Evolutionary conservation across 1,140 invertebrate genomes (phyloP).

Genomic region (Macrobrachium nipponense): DNA sequence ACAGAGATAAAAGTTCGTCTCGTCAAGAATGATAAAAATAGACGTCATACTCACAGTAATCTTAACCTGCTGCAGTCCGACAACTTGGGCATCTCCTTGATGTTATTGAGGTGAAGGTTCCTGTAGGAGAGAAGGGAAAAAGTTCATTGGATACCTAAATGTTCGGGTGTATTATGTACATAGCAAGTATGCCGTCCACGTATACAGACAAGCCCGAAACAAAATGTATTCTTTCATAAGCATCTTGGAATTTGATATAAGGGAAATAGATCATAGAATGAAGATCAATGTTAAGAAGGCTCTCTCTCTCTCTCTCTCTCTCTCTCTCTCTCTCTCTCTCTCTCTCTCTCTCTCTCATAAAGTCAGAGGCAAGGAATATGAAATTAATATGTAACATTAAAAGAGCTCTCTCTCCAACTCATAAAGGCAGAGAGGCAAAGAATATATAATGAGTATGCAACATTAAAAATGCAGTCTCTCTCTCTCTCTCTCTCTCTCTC

Average conservation of each 20-base stretch:
- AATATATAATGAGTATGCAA: not conserved
- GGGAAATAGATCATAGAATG: too few relatives aligned
- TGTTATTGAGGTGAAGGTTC: conserved; percentile 57
- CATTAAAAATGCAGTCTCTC: not conserved
- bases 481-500: conserved; percentile 12
- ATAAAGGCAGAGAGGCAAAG: too few relatives aligned
- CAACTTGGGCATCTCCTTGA: conserved; percentile 77
- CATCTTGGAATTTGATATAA: too few relatives aligned
- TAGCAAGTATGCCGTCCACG: too few relatives aligned
- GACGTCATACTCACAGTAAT: conserved; percentile 68
- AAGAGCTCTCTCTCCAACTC: conserved; percentile 17
- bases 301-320: conserved; percentile 5
- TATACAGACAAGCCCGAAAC: too few relatives aligned
- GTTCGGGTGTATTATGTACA: too few relatives aligned
- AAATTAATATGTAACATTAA: not conserved
- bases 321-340: conserved; percentile 11
- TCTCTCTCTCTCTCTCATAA: not conserved
- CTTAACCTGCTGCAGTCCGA: conserved; percentile 72
- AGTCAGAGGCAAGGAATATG: not conserved
- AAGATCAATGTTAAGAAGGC: too few relatives aligned
- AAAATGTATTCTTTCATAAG: too few relatives aligned
- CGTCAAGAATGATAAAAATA: conserved; percentile 67
- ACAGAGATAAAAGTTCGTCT: conserved; percentile 56
- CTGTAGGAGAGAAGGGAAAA: conserved; percentile 30
- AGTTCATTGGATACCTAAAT: not conserved